These are phyloP conservation scores for Amazona guildingii DNA, from an alignment of 2,113 vertebrate species.

Conservation along the genomic window DNA sequence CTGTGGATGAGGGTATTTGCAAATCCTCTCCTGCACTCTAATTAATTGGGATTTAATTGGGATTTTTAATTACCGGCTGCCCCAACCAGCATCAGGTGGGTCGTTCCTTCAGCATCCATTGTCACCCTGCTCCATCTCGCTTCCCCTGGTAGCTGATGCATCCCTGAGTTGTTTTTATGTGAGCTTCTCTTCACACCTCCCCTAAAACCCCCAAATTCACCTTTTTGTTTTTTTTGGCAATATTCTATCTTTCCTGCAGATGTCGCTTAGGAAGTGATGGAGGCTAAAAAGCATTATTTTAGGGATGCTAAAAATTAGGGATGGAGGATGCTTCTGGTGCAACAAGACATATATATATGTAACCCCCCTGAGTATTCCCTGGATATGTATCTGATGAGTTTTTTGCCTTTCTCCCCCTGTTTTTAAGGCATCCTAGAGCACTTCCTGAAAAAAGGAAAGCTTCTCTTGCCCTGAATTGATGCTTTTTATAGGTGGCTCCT, in stretches of 20 bases:
- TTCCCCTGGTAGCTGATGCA: rapidly evolving
- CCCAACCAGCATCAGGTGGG: background rate
- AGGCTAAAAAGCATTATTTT: background rate
- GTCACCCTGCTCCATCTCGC: rapidly evolving
- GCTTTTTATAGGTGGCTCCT: background rate
- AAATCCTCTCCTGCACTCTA: background rate
- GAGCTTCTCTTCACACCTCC: rapidly evolving
- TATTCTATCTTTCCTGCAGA: rapidly evolving
- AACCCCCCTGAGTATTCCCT: rapidly evolving
- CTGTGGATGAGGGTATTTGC: background rate
- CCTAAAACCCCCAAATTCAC: background rate
- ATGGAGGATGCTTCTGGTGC: rapidly evolving
- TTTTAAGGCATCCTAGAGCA: background rate
- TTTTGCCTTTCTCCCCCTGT: rapidly evolving
- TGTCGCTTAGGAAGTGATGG: rapidly evolving
- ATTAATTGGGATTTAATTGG: background rate
- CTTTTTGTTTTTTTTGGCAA: rapidly evolving
- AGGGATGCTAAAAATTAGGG: background rate
- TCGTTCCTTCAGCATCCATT: background rate
- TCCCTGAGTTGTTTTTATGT: background rate
- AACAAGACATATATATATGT: background rate
- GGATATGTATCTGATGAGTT: background rate
- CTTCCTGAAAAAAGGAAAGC: background rate
- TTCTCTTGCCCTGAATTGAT: background rate
- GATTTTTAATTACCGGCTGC: background rate